phyloP scores from a whole-genome alignment of 2,888 invertebrate genomes.

The Odontothrips loti region DNA sequence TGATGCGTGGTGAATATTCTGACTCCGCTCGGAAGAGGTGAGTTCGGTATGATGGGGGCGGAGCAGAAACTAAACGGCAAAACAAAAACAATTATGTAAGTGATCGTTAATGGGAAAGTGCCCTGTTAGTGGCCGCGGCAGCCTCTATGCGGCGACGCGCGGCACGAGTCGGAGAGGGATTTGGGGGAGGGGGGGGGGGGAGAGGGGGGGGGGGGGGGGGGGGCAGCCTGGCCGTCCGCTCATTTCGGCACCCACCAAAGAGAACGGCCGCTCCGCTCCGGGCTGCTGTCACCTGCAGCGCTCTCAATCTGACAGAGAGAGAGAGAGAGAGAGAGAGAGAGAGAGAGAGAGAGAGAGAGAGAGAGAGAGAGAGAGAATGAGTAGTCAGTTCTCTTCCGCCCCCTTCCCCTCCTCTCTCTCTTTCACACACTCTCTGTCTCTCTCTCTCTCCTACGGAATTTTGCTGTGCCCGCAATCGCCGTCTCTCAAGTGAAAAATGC shows the following conservation, averaged over 20 bases:
- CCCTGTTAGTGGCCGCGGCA: background rate
- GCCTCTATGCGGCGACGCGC: background rate
- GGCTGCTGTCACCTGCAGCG: background rate
- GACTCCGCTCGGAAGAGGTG: background rate
- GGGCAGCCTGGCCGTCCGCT: background rate
- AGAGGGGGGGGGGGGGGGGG: background rate
- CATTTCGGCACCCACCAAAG: background rate
- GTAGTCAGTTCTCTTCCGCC: no score
- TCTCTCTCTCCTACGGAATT: no score
- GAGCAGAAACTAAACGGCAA: background rate
- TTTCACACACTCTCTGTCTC: no score
- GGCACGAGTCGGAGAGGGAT: background rate
- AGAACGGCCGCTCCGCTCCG: background rate
- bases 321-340: background rate
- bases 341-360: no score
- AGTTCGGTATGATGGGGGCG: no score
- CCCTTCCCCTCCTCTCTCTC: no score
- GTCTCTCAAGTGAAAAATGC: no score
- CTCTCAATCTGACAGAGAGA: background rate
- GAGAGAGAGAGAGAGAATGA: no score
- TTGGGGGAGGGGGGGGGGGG: background rate
- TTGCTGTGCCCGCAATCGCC: no score
- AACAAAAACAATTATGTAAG: constrained; percentile 16
- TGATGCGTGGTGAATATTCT: no score
- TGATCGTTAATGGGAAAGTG: constrained; percentile 25